A percentile compares a stretch with the other conserved stretches of the same genome.
Conservation (phyloP, 1,140 invertebrate species). For the Ooceraea biroi region DNA sequence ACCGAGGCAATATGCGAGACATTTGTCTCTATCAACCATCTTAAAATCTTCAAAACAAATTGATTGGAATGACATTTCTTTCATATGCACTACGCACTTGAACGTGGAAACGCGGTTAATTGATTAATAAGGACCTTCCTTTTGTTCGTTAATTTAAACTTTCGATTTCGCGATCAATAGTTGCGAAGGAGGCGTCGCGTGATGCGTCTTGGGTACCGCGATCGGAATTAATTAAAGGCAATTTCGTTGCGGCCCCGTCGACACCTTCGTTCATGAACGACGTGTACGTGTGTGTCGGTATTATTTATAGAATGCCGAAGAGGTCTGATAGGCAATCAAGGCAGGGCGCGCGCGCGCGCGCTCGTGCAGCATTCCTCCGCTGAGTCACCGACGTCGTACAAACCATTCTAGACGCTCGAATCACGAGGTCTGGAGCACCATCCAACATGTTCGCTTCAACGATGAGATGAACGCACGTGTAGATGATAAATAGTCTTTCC, state of each 20-base stretch:
- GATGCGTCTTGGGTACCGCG: neutral
- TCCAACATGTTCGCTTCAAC: neutral
- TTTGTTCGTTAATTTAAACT: neutral
- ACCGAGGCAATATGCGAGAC: neutral
- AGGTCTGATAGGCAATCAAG: slow-evolving; percentile 77
- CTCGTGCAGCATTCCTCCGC: slow-evolving; percentile 73
- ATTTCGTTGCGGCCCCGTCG: slow-evolving; percentile 61
- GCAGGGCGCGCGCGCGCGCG: slow-evolving; percentile 67
- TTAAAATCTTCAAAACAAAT: no score
- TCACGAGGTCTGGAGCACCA: neutral
- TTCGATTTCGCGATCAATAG: neutral
- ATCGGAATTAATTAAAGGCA: slow-evolving; percentile 64
- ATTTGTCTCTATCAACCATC: no score
- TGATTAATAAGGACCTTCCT: no score
- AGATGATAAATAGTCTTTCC: neutral
- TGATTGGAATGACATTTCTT: no score
- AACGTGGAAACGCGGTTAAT: no score
- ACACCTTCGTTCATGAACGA: slow-evolving; percentile 16
- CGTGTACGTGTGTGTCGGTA: slow-evolving; percentile 56
- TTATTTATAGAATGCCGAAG: slow-evolving; percentile 73
- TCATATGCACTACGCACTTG: no score
- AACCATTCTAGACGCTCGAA: slow-evolving; percentile 45
- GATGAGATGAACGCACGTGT: neutral
- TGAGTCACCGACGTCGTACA: slow-evolving; percentile 72
- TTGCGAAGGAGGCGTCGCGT: neutral